Base-by-base conservation (phyloP, 2,113 vertebrate species). In the Lethenteron reissneri region DNA sequence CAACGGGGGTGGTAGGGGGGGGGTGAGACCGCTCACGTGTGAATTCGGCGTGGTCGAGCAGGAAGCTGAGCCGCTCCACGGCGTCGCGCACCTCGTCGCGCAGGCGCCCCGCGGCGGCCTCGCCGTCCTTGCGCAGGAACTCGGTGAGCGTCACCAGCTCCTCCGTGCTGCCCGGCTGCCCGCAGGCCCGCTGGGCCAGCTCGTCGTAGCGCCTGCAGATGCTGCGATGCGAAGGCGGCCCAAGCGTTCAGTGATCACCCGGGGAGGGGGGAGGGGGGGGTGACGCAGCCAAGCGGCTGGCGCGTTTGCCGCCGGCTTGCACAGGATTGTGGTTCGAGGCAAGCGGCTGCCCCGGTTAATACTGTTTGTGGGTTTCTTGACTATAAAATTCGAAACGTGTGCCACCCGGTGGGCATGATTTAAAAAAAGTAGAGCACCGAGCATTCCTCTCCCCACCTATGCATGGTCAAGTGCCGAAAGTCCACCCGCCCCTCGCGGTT, bases 1-100 rank as follows among this genome's bases (percentile, higher is more conserved):
- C 41, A 41, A 41, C 41, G 41, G 41, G 41, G 41, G 41, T 3
- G 41, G 41, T 3, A 3, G 41, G 41, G 41, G 1, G 1, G 41
- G 41, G 41, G 41, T 41, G 7, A 41, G 41, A 41, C 41, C 41
- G n/a, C 8, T 41, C 82, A 95, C 89, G 41, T 12, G 85, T 75
- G 73, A 94, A 79, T 57, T 79, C 77, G 74, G 86, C 87, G 3
- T 83, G 84, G 76, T 88, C 84, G 78, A 88, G 76, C 56, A 97
- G 80, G 77, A 95, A 87, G 68, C 77, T 74, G 7, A 97, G 78
- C 7, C 87, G 81, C 8, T 9, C 60, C 8, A 68, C 71, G 2
- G 87, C 86, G 74, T 85, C 81, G 10, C 75, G 8, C 1, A 90
- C 79, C 10, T 92, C 80, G 25, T 79, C 78, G 11, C 75, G 79